phyloP scores from a whole-genome alignment of 1,140 invertebrate species.

The Drosophila novamexicana region DNA sequence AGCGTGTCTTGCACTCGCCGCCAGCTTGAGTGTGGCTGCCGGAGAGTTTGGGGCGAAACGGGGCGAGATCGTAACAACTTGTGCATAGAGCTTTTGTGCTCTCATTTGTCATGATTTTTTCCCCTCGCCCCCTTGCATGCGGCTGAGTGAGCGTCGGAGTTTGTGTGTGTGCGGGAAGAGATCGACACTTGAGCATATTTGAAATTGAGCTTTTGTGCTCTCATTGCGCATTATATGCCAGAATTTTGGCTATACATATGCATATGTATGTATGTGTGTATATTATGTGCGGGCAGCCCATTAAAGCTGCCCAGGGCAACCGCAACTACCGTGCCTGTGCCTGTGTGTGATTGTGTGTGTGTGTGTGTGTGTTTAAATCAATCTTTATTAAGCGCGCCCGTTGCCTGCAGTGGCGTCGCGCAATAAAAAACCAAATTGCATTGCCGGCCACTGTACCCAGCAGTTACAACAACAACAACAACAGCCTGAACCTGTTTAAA shows the following conservation, averaged over 20 bases:
- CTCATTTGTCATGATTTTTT: slow-evolving; percentile 2
- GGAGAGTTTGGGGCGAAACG: not conserved
- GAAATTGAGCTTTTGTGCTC: not conserved
- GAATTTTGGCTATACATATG: slow-evolving; percentile 38
- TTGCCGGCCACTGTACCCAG: slow-evolving; percentile 34
- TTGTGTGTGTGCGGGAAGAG: not conserved
- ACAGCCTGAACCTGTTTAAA: slow-evolving; percentile 69
- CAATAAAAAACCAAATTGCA: slow-evolving; percentile 67
- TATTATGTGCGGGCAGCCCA: slow-evolving; percentile 28
- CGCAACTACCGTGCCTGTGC: not conserved
- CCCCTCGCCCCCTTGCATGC: not conserved
- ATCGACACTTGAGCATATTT: slow-evolving; percentile 9
- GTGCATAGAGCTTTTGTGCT: not conserved
- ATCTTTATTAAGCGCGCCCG: slow-evolving; percentile 78
- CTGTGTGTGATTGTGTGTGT: slow-evolving; percentile 34
- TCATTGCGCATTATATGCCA: slow-evolving; percentile 49
- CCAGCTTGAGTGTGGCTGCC: not conserved
- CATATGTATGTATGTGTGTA: slow-evolving; percentile 10
- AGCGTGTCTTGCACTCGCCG: slow-evolving; percentile 45
- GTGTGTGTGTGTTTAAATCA: slow-evolving; percentile 66
- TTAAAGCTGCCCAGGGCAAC: slow-evolving; percentile 16
- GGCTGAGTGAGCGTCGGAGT: not conserved
- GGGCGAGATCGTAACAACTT: slow-evolving; percentile 1
- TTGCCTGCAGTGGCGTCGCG: slow-evolving; percentile 50
- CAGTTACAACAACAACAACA: slow-evolving; percentile 28